phyloP scores from a whole-genome alignment of 1,140 invertebrate species.

The Drosophila quadrilineata region DNA sequence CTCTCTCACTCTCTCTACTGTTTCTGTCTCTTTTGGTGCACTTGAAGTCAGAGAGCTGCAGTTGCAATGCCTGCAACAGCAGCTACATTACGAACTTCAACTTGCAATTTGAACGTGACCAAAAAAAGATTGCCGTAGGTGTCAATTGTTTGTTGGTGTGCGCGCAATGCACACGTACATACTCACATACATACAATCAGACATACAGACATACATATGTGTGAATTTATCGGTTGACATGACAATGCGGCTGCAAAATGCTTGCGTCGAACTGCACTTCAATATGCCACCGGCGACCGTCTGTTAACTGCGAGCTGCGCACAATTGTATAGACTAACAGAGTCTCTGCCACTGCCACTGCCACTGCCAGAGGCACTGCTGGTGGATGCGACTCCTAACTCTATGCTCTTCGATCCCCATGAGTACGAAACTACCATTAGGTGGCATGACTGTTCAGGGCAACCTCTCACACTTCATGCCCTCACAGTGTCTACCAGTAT shows the following conservation, averaged over 20 bases:
- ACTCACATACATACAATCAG: background rate
- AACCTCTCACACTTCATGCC: constrained; percentile 61
- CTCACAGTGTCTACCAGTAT: constrained; percentile 20
- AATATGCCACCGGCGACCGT: constrained; percentile 57
- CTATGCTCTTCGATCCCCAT: constrained; percentile 69
- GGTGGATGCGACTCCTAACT: constrained; percentile 31
- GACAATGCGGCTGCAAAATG: constrained; percentile 80
- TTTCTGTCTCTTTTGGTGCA: no score
- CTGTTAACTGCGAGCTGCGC: constrained; percentile 20
- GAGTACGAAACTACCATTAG: constrained; percentile 69
- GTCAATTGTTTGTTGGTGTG: constrained; percentile 77
- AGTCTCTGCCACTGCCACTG: background rate
- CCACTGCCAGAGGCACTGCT: background rate
- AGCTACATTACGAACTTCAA: constrained; percentile 44
- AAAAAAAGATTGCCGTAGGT: constrained; percentile 72
- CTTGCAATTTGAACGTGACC: constrained; percentile 63
- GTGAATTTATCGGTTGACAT: constrained; percentile 79
- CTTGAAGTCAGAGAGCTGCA: constrained; percentile 13
- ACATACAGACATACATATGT: constrained; percentile 42
- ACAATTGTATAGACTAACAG: background rate
- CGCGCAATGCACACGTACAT: constrained; percentile 13
- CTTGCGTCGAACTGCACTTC: constrained; percentile 74
- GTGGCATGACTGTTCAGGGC: constrained; percentile 56
- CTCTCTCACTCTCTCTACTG: no score
- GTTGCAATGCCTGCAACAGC: constrained; percentile 3